phyloP scores from a whole-genome alignment of 2,797 vertebrate genomes.

The Anomalospiza imberbis region DNA sequence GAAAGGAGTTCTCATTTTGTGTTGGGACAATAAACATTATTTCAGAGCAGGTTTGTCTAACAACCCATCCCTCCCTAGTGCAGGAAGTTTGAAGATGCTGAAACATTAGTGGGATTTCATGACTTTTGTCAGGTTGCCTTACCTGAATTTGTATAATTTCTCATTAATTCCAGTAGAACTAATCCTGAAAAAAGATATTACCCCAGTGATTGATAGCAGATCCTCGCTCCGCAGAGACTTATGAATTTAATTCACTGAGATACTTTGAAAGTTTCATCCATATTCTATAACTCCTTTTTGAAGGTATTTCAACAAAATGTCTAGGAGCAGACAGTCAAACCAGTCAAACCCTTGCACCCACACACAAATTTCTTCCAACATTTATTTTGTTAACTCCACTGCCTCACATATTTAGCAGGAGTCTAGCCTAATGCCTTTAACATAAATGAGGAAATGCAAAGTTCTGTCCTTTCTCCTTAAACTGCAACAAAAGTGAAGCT shows the following conservation, averaged over 20 bases:
- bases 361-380: background rate
- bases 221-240: background rate
- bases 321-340: background rate
- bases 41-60: background rate
- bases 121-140: background rate
- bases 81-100: background rate
- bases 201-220: background rate
- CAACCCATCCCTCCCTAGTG: background rate
- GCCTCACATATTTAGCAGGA: background rate
- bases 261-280: background rate
- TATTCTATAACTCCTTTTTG: background rate
- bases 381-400: background rate
- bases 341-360: background rate
- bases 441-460: background rate
- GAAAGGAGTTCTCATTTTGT: background rate
- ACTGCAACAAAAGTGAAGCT: background rate
- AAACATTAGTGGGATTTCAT: background rate
- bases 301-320: background rate
- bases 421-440: background rate
- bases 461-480: background rate
- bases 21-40: background rate
- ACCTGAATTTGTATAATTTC: constrained; percentile 4
- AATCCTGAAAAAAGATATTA: background rate
- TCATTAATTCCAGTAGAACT: constrained; percentile 6
- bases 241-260: background rate